Percentiles rank a stretch among this genome's conserved stretches.
phyloP scores from a whole-genome alignment of 2,888 invertebrate genomes.

The Thymelicus lineola region DNA sequence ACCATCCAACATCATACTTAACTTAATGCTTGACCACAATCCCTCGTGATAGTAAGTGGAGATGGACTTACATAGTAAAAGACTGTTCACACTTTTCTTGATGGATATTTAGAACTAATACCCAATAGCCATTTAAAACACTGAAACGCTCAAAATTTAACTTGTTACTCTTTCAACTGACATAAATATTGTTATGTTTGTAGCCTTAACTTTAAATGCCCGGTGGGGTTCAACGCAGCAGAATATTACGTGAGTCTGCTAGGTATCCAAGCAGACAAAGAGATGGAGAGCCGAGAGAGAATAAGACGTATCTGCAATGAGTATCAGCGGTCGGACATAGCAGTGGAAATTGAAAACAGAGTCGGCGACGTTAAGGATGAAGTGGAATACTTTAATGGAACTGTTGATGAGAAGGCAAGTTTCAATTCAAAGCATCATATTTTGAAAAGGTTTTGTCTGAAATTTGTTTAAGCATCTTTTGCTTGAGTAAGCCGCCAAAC shows the following conservation, averaged over 20 bases:
- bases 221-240: slow-evolving; percentile 92
- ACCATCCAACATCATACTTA: too few species aligned
- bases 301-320: slow-evolving; percentile 83
- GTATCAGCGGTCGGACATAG: slow-evolving; percentile 79
- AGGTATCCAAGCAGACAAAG: slow-evolving; percentile 73
- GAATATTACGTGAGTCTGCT: slow-evolving; percentile 91
- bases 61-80: too few species aligned
- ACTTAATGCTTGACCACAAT: too few species aligned
- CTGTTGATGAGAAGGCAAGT: slow-evolving; percentile 64
- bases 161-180: background rate
- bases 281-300: slow-evolving; percentile 71
- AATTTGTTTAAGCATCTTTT: too few species aligned
- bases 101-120: too few species aligned
- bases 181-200: slow-evolving; percentile 5
- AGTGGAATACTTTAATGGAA: slow-evolving; percentile 73
- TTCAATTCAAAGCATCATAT: background rate
- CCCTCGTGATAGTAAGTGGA: too few species aligned
- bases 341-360: slow-evolving; percentile 64
- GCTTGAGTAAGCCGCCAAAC: too few species aligned
- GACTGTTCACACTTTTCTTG: too few species aligned
- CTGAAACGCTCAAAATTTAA: too few species aligned
- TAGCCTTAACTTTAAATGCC: slow-evolving; percentile 88
- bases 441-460: too few species aligned
- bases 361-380: slow-evolving; percentile 75
- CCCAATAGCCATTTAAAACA: too few species aligned